Conservation (phyloP, 1,140 invertebrate species). For the Papilio dardanus region DNA sequence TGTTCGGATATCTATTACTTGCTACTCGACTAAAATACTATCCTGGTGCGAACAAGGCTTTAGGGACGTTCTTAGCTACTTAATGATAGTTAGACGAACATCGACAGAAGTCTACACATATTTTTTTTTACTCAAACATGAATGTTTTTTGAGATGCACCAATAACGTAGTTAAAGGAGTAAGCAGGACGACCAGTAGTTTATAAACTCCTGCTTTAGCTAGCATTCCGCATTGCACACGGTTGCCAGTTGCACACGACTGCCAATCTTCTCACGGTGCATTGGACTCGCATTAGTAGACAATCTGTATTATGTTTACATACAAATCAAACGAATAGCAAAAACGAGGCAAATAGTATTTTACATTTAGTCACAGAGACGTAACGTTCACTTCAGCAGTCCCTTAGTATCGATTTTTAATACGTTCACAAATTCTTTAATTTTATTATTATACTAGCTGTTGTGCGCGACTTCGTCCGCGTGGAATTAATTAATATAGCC, state of each 20-base stretch:
- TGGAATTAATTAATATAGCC: too few relatives aligned
- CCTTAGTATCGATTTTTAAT: too few relatives aligned
- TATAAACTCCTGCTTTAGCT: not conserved
- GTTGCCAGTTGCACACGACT: not conserved
- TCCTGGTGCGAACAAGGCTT: too few relatives aligned
- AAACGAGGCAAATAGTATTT: not conserved
- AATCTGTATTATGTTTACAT: not conserved
- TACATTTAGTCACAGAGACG: not conserved
- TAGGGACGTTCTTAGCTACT: too few relatives aligned
- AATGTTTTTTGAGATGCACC: not conserved
- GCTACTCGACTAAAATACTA: too few relatives aligned
- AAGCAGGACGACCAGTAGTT: not conserved
- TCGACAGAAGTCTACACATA: not conserved
- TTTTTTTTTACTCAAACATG: not conserved
- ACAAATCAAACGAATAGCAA: not conserved
- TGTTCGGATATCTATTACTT: too few relatives aligned
- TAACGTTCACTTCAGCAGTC: too few relatives aligned
- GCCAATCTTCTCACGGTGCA: constrained; percentile 13
- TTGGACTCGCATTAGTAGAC: not conserved
- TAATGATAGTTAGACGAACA: too few relatives aligned
- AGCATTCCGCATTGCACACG: constrained; percentile 10
- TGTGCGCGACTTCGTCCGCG: too few relatives aligned
- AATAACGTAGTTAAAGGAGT: not conserved
- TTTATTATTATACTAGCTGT: too few relatives aligned
- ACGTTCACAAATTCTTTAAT: too few relatives aligned